phyloP scores from a whole-genome alignment of 2,888 invertebrate species.

The Abscondita cerata region DNA sequence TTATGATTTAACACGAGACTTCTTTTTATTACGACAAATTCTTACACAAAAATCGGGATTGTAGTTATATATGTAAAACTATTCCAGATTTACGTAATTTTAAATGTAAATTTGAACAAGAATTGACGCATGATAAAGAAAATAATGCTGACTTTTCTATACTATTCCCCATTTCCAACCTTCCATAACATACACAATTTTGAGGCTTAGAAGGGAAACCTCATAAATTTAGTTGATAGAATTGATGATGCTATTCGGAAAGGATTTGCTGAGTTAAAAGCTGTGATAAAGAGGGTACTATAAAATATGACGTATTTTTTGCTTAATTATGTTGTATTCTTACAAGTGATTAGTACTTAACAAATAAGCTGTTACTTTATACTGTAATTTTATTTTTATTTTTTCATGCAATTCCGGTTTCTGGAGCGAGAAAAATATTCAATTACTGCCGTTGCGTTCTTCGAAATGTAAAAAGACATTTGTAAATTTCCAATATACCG shows the following conservation, averaged over 20 bases:
- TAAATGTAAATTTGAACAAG: neutral
- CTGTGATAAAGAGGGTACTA: constrained; percentile 14
- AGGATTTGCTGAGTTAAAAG: constrained; percentile 19
- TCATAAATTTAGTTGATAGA: constrained; percentile 14
- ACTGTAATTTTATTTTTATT: too few relatives aligned
- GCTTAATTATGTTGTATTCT: neutral
- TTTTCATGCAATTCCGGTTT: constrained; percentile 6
- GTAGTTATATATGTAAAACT: too few relatives aligned
- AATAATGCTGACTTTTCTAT: constrained; percentile 9
- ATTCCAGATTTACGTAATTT: too few relatives aligned
- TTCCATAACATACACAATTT: constrained; percentile 7
- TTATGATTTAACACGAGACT: neutral
- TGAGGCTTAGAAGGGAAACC: constrained; percentile 10
- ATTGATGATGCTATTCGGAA: constrained; percentile 19
- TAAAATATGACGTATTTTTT: constrained; percentile 13
- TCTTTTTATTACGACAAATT: neutral
- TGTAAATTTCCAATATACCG: constrained; percentile 15
- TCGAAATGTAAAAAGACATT: constrained; percentile 20
- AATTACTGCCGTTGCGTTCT: constrained; percentile 19
- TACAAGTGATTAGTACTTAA: too few relatives aligned
- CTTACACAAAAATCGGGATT: too few relatives aligned
- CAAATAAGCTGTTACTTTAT: too few relatives aligned
- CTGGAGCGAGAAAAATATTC: constrained; percentile 21
- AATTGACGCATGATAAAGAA: neutral
- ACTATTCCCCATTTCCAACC: constrained; percentile 1